phyloP scores from a whole-genome alignment of 2,888 invertebrate species.

The Leptarthrus brevirostris region DNA sequence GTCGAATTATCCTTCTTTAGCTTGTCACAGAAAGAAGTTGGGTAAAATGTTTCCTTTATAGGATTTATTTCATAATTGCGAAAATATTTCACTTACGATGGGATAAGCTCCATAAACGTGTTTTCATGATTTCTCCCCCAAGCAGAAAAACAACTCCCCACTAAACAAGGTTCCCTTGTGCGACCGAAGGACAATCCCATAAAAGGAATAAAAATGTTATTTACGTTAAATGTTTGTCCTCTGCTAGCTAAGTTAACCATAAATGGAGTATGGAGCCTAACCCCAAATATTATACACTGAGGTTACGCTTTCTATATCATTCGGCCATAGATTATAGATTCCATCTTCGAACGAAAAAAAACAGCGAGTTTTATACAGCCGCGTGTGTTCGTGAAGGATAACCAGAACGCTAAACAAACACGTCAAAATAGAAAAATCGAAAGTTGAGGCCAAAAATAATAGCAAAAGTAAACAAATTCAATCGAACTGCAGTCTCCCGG shows the following conservation, averaged over 20 bases:
- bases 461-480: background rate
- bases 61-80: too few relatives aligned
- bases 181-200: background rate
- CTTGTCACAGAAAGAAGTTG: too few relatives aligned
- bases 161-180: too few relatives aligned
- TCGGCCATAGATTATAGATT: background rate
- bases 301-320: background rate
- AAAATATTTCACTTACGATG: too few relatives aligned
- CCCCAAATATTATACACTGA: background rate
- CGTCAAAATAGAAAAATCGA: background rate
- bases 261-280: background rate
- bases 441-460: slow-evolving; percentile 3
- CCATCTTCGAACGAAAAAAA: background rate
- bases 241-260: too few relatives aligned
- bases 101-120: too few relatives aligned
- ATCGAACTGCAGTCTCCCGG: background rate
- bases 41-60: too few relatives aligned
- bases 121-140: too few relatives aligned
- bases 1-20: too few relatives aligned
- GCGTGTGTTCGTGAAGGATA: background rate
- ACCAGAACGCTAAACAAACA: background rate
- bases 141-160: too few relatives aligned
- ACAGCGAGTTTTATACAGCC: background rate
- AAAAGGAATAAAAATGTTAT: background rate
- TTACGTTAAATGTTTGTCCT: background rate